Evolutionary conservation across 1,140 invertebrate genomes (phyloP), one percentile per base, ranked within the genome.

Genomic region (Drosophila dunni): DNA sequence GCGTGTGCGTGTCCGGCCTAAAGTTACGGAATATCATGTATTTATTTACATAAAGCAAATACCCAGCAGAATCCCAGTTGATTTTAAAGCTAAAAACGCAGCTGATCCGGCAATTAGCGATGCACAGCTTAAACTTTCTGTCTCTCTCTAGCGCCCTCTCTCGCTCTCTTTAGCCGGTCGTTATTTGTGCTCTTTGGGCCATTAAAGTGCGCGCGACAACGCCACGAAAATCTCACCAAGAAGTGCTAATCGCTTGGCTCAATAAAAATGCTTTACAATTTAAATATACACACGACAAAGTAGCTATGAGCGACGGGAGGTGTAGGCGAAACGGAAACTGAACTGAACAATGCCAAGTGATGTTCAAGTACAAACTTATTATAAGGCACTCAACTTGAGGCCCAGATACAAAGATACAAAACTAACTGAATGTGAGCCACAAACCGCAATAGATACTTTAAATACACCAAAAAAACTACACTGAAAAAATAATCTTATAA

Each of bases 171-270:
- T 36, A 36, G 7, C 7, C 29, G 15, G 17, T 34, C 40, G 46
- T 33, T 62, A 42, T 34, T 73, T 48, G 11, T 20, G 57, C 60
- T 79, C 66, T 63, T 56, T 50, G 56, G 53, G 58, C 70, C 42
- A 78, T 69, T 62, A 65, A 75, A 64, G 20, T 51, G 78, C 13
- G 46, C 67, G 50, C 51, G 45, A 69, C 63, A 54, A 51, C 62
- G 66, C 54, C 69, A 57, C 51, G 48, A 73, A 80, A 72, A 88
- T 85, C 83, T 86, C 83, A 71, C 76, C 62, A 65, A 74, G 73
- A 88, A 88, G 84, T 88, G 84, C 72, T 88, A 88, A 86, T 88
- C 79, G 61, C 69, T 80, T 80, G 61, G 76, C 77, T 64, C 83
- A 86, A 86, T 86, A 86, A 86, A 88, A 80, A 72, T 50, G 64